phyloP scores from a whole-genome alignment of 2,113 vertebrate species.

The Donacobius atricapilla region DNA sequence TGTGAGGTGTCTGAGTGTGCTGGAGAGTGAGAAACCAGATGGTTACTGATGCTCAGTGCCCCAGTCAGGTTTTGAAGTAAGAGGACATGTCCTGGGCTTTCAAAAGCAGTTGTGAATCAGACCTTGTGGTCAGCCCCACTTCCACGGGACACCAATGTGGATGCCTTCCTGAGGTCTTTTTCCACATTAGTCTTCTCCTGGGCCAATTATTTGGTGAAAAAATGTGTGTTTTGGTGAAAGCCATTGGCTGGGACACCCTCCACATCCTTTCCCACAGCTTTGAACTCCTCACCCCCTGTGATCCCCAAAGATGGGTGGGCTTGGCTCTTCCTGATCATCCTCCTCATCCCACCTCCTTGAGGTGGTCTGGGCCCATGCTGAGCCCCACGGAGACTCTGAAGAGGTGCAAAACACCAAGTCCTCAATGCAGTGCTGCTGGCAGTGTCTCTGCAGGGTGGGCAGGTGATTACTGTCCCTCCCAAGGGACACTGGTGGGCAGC shows the following conservation, averaged over 20 bases:
- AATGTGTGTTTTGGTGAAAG: background rate
- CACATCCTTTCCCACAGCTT: background rate
- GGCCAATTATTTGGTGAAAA: background rate
- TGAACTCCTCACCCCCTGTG: background rate
- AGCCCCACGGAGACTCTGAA: background rate
- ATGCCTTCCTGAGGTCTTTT: background rate
- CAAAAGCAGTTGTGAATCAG: background rate
- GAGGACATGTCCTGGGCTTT: background rate
- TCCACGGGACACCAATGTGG: rapidly evolving
- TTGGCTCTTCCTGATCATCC: background rate
- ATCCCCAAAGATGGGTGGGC: background rate
- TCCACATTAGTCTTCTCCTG: background rate
- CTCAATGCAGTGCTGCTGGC: rapidly evolving
- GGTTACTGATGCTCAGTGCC: background rate
- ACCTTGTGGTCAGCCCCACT: background rate
- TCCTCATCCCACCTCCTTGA: background rate
- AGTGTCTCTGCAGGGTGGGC: background rate
- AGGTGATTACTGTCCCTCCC: background rate
- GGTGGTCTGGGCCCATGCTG: rapidly evolving
- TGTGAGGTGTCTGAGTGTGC: background rate
- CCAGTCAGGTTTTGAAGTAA: rapidly evolving
- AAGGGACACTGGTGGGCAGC: background rate
- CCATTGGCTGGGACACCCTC: background rate
- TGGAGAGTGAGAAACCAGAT: background rate
- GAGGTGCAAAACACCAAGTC: background rate